These are phyloP conservation scores for Meteorus cinctellus DNA, from an alignment of 2,888 invertebrate genomes.

Conservation along the genomic window DNA sequence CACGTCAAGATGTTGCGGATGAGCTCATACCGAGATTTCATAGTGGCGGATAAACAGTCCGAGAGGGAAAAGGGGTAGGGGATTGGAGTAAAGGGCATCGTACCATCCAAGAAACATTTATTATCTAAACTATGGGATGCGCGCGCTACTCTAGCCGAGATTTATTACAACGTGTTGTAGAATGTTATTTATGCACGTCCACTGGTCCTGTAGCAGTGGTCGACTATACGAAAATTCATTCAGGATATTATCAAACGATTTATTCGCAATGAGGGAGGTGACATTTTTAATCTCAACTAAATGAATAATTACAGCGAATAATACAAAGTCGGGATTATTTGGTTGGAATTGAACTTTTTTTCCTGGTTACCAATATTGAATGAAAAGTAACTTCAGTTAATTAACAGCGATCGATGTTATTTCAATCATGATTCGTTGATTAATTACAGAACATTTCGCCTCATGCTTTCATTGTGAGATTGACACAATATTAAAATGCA, in stretches of 20 bases:
- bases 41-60: slow-evolving; percentile 8
- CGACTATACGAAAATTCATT: slow-evolving; percentile 36
- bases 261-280: slow-evolving; percentile 29
- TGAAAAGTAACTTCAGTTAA: no score
- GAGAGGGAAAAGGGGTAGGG: not conserved
- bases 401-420: no score
- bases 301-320: no score
- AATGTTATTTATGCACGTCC: slow-evolving; percentile 36
- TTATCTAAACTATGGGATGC: slow-evolving; percentile 40
- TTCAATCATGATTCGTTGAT: no score
- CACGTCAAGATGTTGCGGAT: not conserved
- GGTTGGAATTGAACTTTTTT: no score
- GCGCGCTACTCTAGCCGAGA: slow-evolving; percentile 16
- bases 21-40: not conserved
- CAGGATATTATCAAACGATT: slow-evolving; percentile 41
- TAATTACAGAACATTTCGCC: no score
- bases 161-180: slow-evolving; percentile 29
- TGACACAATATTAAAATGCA: no score
- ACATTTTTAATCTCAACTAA: not conserved
- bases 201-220: not conserved
- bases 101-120: slow-evolving; percentile 40
- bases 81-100: not conserved
- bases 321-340: no score
- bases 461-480: no score
- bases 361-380: no score